These are phyloP conservation scores for Disparrhopalites patrizii DNA, from an alignment of 2,888 invertebrate species.

Conservation along the genomic window DNA sequence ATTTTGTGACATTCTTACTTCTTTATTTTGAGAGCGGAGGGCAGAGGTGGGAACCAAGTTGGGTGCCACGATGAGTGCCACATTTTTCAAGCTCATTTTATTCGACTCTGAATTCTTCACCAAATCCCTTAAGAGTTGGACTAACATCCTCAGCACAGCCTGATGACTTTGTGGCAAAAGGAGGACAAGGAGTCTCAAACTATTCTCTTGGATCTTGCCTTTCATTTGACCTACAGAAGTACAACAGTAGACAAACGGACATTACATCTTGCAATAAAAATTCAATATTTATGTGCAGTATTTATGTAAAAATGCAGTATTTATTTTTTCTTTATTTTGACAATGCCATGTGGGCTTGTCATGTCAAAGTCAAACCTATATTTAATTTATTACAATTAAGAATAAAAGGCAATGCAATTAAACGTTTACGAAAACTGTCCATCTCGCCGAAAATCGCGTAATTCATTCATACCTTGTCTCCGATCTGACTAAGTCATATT, in stretches of 20 bases:
- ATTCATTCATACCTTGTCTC: no score
- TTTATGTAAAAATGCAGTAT: no score
- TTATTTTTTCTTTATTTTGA: no score
- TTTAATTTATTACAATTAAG: no score
- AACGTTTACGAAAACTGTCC: no score
- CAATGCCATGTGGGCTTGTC: no score
- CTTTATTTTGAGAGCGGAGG: conserved; percentile 46
- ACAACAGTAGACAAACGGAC: conserved; percentile 44
- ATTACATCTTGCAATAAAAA: conserved; percentile 16
- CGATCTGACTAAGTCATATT: no score
- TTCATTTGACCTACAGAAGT: conserved; percentile 39
- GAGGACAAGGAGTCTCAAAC: conserved; percentile 71
- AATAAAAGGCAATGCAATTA: no score
- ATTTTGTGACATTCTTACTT: conserved; percentile 27
- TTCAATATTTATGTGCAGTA: no score
- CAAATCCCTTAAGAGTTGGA: conserved; percentile 72
- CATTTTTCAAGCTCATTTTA: conserved; percentile 87
- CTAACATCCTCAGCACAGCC: conserved; percentile 71
- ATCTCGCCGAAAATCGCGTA: no score
- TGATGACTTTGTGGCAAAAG: conserved; percentile 80
- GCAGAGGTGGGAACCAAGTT: conserved; percentile 59
- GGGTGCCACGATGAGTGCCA: conserved; percentile 93
- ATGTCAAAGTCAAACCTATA: no score
- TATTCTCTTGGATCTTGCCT: conserved; percentile 43
- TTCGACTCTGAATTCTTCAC: conserved; percentile 66